Evolutionary conservation across 2,113 vertebrate species (phyloP).

Genomic region (Pteropus alecto): DNA sequence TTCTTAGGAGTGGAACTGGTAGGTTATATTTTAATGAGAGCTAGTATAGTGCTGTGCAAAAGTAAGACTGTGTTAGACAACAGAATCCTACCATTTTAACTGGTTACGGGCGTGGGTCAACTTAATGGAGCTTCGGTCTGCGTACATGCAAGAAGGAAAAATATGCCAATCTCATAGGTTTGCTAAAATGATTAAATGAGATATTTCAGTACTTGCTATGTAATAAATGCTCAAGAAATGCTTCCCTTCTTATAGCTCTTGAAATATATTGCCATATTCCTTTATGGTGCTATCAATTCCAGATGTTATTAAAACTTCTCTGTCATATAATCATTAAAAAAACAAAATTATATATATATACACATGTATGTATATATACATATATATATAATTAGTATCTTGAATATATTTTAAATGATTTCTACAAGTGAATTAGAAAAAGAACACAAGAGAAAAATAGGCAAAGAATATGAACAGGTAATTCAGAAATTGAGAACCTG

Average conservation of each 20-base stretch:
- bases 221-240: not conserved
- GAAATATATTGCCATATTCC: not conserved
- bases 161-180: not conserved
- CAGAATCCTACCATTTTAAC: not conserved
- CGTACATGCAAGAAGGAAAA: not conserved
- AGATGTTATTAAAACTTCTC: not conserved
- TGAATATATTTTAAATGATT: not conserved
- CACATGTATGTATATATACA: no score
- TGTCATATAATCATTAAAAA: not conserved
- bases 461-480: not conserved
- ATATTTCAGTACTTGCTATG: not conserved
- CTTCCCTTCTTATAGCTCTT: not conserved
- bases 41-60: not conserved
- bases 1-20: not conserved
- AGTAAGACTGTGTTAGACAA: not conserved
- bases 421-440: not conserved
- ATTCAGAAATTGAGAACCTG: not conserved
- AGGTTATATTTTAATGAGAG: not conserved
- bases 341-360: not conserved
- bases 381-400: not conserved
- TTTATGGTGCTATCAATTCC: not conserved
- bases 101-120: not conserved
- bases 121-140: not conserved
- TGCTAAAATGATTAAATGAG: not conserved
- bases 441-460: not conserved